Conservation (phyloP, 1,140 invertebrate species). For the Drosophila mayri region DNA sequence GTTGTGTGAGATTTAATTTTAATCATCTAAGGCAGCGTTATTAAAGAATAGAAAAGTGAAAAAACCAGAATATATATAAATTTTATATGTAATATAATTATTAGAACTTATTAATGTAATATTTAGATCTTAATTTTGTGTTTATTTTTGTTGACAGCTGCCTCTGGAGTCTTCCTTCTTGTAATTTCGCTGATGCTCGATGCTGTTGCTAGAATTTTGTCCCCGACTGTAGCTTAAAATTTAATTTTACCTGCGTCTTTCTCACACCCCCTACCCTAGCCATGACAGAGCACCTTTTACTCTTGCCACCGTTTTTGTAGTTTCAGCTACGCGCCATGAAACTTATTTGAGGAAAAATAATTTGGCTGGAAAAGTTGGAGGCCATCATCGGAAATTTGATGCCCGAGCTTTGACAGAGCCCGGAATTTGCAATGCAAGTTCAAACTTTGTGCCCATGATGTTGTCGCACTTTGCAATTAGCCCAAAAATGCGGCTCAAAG, state of each 20-base stretch:
- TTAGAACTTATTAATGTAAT: too few relatives aligned
- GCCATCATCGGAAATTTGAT: constrained; percentile 18
- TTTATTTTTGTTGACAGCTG: background rate
- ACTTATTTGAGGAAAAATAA: constrained; percentile 51
- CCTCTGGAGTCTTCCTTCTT: background rate
- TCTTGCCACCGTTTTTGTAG: constrained; percentile 11
- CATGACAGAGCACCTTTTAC: constrained; percentile 5
- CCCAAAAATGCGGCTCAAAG: constrained; percentile 8
- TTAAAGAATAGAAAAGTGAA: too few relatives aligned
- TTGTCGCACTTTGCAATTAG: constrained; percentile 20
- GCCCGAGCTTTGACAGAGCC: constrained; percentile 32
- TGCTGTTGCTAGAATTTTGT: background rate
- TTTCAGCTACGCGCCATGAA: constrained; percentile 28
- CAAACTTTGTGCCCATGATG: constrained; percentile 16
- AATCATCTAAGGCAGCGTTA: too few relatives aligned
- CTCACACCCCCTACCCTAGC: background rate
- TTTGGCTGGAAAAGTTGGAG: constrained; percentile 43
- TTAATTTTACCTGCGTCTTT: constrained; percentile 8
- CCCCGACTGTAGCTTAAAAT: constrained; percentile 5
- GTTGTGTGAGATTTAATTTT: too few relatives aligned
- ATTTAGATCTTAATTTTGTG: too few relatives aligned
- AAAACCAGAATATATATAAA: too few relatives aligned
- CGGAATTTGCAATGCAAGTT: constrained; percentile 26
- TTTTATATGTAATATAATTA: too few relatives aligned
- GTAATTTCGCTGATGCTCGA: background rate